A percentile compares a stretch with the other conserved stretches of the same genome.
These are phyloP conservation scores for Ectropis grisescens DNA, from an alignment of 1,140 invertebrate genomes.

Conservation along the genomic window DNA sequence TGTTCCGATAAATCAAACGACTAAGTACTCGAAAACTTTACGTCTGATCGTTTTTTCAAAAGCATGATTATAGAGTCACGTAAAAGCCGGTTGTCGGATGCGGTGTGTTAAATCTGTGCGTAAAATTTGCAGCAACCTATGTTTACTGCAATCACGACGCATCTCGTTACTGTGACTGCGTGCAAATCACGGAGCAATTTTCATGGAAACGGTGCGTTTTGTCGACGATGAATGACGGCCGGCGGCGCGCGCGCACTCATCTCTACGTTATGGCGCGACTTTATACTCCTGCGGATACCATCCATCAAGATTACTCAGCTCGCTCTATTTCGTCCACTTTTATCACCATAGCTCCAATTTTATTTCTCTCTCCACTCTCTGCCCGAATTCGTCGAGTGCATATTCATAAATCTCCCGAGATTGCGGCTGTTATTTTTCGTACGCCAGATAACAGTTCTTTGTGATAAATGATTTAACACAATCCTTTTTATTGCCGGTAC, in stretches of 20 bases:
- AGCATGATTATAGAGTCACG: too few relatives aligned
- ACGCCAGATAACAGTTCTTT: conserved; percentile 26
- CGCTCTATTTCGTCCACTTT: too few relatives aligned
- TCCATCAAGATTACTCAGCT: too few relatives aligned
- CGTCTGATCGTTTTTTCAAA: too few relatives aligned
- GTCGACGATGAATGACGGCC: conserved; percentile 12
- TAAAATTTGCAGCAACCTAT: background rate
- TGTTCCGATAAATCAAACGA: too few relatives aligned
- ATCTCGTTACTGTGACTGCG: conserved; percentile 9
- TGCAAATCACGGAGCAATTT: conserved; percentile 20
- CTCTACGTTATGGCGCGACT: conserved; percentile 23
- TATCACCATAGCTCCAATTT: too few relatives aligned
- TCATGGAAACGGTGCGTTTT: conserved; percentile 14
- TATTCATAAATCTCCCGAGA: conserved; percentile 24
- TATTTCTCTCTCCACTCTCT: background rate
- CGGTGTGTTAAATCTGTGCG: too few relatives aligned
- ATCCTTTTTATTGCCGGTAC: conserved; percentile 26
- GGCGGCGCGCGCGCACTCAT: conserved; percentile 13
- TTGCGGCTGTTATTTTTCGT: conserved; percentile 25
- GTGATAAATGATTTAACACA: conserved; percentile 29
- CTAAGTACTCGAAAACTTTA: too few relatives aligned
- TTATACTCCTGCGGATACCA: conserved; percentile 21
- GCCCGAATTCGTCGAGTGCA: conserved; percentile 10
- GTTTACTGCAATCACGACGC: conserved; percentile 9
- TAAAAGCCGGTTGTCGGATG: too few relatives aligned